Base-by-base conservation (phyloP, 2,797 vertebrate species). In the Chrosomus eos region DNA sequence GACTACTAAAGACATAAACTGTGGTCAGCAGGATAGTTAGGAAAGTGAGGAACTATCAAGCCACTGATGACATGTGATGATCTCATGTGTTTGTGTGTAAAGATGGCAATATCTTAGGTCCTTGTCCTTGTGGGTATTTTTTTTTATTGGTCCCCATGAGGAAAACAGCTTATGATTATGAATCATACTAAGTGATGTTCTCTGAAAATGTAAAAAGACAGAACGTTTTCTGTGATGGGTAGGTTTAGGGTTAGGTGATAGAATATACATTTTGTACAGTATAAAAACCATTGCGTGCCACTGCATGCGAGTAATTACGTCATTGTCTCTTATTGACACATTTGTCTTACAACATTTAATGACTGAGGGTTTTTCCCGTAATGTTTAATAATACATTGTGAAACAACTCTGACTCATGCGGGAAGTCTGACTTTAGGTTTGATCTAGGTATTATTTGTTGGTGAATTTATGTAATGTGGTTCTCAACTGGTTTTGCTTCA, bases 1-100 rank as follows among this genome's bases (percentile, higher is more conserved):
- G 90, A 88, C 90, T 95, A 95, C 96, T 94, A 92, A 95, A 95
- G 92, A 94, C 83, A 89, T 90, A 93, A 92, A 93, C 90, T 93
- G 89, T 90, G 92, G 91, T 93, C 93, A 93, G 90, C 88, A 93
- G 94, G 93, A 78, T 89, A 91, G 89, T 90, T 87, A 86, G 90
- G 87, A 87, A 92, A 91, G 88, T 92, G 90, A 94, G 93, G 94
- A 95, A 93, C 91, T 93, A 95, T 94, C 91, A 94, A 93, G 90
- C 72, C 89, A 79, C 88, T 95, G 93, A 96, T 95, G 92, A 90
- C 91, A 94, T 93, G 93, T 94, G 94, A 95, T 92, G 85, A 92
- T 95, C 95, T 92, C 90, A 5, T 36, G 36, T 38, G 38, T 38
- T 7, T 38, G 38, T 38, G 38, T 38, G 38, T 40, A 53, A 51